Evolutionary conservation across 1,140 invertebrate genomes (phyloP), one percentile per base, ranked within the genome.

Genomic region (Drosophila mauritiana): DNA sequence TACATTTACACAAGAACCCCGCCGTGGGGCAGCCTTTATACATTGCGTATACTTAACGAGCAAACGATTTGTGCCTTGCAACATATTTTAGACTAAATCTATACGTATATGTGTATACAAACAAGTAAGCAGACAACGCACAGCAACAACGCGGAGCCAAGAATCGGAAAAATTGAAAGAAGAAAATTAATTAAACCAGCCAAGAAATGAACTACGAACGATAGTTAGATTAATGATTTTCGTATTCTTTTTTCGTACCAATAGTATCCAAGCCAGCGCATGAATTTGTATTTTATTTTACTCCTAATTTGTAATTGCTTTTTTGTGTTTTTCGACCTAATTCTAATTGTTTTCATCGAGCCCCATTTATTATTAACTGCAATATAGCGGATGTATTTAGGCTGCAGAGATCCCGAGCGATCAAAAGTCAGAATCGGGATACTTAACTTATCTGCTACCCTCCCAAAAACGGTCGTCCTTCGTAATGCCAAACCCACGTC

Each of bases 61-160:
- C 78, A 85, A 86, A 86, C 39, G 39, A 78, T 75, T 78, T 86
- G 83, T 86, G 82, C 82, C 82, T 88, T 86, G 64, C 79, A 76
- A 86, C 54, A 78, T 73, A 40, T 57, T 70, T 56, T 70, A 70
- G 64, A 70, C 43, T 59, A 58, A 45, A 68, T 55, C 43, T 67
- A 52, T 37, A 57, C 43, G 56, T 62, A 48, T 45, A 22, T 54
- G 52, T 39, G 56, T 62, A 48, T 45, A 22, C 48, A 73, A 36
- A 56, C 42, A 51, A 76, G 54, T 49, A 63, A 57, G 53, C 53
- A 69, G 43, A 73, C 73, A 69, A 36, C 74, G 78, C 82, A 81
- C 82, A 80, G 57, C 40, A 73, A 55, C 59, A 63, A 61, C 15
- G 52, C 39, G 39, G 31, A 67, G 25, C 56, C 22, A 20, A 65